Conservation (phyloP, 2,888 invertebrate genomes). For the Cremastinae sp. region DNA sequence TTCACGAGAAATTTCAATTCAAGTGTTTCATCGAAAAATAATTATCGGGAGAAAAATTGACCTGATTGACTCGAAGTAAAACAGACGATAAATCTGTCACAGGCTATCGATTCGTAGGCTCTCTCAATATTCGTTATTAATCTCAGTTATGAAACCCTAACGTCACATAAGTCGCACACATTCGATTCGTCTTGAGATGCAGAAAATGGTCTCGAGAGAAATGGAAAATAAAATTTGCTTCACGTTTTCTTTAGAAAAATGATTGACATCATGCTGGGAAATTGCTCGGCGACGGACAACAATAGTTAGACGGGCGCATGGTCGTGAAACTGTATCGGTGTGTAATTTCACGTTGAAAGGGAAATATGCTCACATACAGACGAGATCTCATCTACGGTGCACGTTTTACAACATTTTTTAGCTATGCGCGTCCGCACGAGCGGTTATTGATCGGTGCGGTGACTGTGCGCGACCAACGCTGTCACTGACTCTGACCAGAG, state of each 20-base stretch:
- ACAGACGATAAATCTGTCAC: no score
- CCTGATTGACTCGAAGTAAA: no score
- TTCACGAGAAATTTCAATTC: neutral
- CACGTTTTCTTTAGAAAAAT: neutral
- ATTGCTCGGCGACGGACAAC: conserved; percentile 2
- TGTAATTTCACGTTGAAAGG: conserved; percentile 43
- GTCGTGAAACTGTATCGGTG: conserved; percentile 57
- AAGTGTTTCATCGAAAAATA: neutral
- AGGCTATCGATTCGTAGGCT: no score
- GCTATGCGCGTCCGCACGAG: conserved; percentile 28
- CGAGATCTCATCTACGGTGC: conserved; percentile 21
- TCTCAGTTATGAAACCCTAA: neutral
- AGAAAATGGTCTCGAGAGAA: no score
- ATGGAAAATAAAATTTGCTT: neutral
- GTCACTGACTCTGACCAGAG: conserved; percentile 27
- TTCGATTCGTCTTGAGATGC: no score
- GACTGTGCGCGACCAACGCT: conserved; percentile 47
- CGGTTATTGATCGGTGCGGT: conserved; percentile 57
- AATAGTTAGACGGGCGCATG: conserved; percentile 51
- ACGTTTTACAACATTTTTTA: conserved; percentile 9
- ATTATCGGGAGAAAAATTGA: no score
- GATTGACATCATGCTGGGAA: neutral
- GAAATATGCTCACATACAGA: conserved; percentile 11
- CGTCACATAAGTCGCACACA: no score
- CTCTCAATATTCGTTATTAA: no score